Evolutionary conservation across 2,113 vertebrate genomes (phyloP), one percentile per base, ranked within the genome.

Genomic region (Anolis carolinensis): DNA sequence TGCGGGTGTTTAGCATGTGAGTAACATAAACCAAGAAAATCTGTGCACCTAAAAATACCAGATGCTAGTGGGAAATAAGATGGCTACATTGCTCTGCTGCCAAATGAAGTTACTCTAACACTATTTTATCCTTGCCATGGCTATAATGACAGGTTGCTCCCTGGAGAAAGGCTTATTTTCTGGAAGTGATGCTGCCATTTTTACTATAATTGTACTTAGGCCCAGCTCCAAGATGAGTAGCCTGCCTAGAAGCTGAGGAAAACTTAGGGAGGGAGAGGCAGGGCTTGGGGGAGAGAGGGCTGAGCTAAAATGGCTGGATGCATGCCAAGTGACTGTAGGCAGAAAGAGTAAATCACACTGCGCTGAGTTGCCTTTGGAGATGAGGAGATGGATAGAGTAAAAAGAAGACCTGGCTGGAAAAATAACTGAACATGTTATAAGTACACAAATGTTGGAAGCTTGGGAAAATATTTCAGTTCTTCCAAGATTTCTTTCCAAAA

Each of bases 81-180:
- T 63, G 81, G 90, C 74, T 23, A 65, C 14, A 65, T 10, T 89
- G 88, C 83, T 89, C 1, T 0, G 83, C 77, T 44, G 93, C 91
- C 92, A 93, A 7, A 92, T 88, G 91, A 92, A 76, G 55, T 72
- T 86, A 87, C 83, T 21, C 7, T 4, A 84, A 86, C 23, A 82
- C 90, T 89, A 88, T 89, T 89, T 59, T 44, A 32, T 65, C 75
- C 44, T 87, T 9, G 0, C 62, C 2, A 63, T 2, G 78, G 90
- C 87, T 88, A 48, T 36, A 82, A 71, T 89, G 90, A 87, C 88
- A 89, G 89, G 21, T 89, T 83, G 63, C 83, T 89, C 89, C 92
- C 87, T 36, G 3, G 83, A 70, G 93, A 34, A 18, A 1, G 2
- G 39, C 50, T 67, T 89, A 81, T 82, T 59, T 91, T 83, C 27